Conservation (phyloP, 2,888 invertebrate species). For the Sinohyriopsis cumingii region DNA sequence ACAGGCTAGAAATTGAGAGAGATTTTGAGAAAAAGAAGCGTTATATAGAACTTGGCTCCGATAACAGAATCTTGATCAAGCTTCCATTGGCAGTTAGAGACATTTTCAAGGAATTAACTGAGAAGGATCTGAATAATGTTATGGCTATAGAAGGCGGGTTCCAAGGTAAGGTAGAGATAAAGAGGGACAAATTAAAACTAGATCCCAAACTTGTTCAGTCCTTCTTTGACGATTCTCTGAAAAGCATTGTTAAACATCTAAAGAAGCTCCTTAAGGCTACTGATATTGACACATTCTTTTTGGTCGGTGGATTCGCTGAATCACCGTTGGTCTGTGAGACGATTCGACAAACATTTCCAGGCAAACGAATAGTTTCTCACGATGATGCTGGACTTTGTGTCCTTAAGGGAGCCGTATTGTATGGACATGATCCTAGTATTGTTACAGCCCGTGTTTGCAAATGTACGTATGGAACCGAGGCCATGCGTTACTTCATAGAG, state of each 20-base stretch:
- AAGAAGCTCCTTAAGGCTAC: background rate
- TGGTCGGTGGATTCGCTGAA: slow-evolving; percentile 26
- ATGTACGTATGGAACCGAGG: slow-evolving; percentile 15
- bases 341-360: slow-evolving; percentile 1
- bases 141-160: slow-evolving; percentile 11
- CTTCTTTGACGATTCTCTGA: slow-evolving; percentile 8
- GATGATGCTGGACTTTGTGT: slow-evolving; percentile 16
- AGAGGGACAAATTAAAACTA: slow-evolving; percentile 2
- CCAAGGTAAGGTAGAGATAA: slow-evolving; percentile 12
- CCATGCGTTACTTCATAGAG: slow-evolving; percentile 11
- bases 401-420: slow-evolving; percentile 19
- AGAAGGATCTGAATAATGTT: slow-evolving; percentile 9
- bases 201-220: slow-evolving; percentile 8
- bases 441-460: slow-evolving; percentile 9
- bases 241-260: slow-evolving; percentile 8
- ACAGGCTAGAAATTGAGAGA: slow-evolving; percentile 14
- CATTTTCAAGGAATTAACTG: slow-evolving; percentile 8
- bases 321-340: slow-evolving; percentile 1
- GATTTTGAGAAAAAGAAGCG: slow-evolving; percentile 15
- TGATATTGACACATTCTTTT: slow-evolving; percentile 3
- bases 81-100: slow-evolving; percentile 7
- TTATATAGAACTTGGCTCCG: background rate
- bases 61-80: slow-evolving; percentile 6
- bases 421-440: slow-evolving; percentile 14
- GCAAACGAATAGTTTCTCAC: slow-evolving; percentile 5